These are phyloP conservation scores for Calephelis perditalis DNA, from an alignment of 2,888 invertebrate species.

Conservation along the genomic window DNA sequence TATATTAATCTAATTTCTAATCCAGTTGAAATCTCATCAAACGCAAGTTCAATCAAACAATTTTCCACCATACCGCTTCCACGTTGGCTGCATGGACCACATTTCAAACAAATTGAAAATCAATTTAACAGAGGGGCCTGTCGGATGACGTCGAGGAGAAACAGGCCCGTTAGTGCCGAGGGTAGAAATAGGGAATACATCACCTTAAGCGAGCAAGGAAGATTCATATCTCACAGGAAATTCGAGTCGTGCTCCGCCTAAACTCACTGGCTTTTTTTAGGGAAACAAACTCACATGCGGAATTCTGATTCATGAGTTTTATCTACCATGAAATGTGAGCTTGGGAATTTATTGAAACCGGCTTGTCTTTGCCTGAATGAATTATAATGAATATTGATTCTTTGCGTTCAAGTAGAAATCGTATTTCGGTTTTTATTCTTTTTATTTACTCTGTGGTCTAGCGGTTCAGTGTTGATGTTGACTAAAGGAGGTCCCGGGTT, in stretches of 20 bases:
- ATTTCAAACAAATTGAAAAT: constrained; percentile 77
- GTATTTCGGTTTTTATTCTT: not conserved
- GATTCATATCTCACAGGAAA: constrained; percentile 76
- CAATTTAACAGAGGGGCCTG: constrained; percentile 66
- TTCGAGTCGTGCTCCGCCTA: constrained; percentile 65
- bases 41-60: constrained; percentile 58
- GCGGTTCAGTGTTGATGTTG: too few species aligned
- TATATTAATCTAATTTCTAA: constrained; percentile 30
- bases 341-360: constrained; percentile 61
- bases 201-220: constrained; percentile 76
- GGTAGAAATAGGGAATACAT: constrained; percentile 75
- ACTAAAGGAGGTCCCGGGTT: too few species aligned
- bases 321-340: constrained; percentile 72
- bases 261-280: constrained; percentile 62
- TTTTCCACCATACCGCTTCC: constrained; percentile 69
- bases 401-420: constrained; percentile 13
- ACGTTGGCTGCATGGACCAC: constrained; percentile 65
- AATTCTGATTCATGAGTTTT: constrained; percentile 75
- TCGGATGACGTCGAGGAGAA: constrained; percentile 44
- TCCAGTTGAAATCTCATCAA: constrained; percentile 59
- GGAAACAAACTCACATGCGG: constrained; percentile 66
- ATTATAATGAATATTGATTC: constrained; percentile 42
- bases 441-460: not conserved
- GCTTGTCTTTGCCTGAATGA: constrained; percentile 50
- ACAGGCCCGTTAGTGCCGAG: constrained; percentile 46